Conservation (phyloP, 1,140 invertebrate species). For the Heliconius himera region DNA sequence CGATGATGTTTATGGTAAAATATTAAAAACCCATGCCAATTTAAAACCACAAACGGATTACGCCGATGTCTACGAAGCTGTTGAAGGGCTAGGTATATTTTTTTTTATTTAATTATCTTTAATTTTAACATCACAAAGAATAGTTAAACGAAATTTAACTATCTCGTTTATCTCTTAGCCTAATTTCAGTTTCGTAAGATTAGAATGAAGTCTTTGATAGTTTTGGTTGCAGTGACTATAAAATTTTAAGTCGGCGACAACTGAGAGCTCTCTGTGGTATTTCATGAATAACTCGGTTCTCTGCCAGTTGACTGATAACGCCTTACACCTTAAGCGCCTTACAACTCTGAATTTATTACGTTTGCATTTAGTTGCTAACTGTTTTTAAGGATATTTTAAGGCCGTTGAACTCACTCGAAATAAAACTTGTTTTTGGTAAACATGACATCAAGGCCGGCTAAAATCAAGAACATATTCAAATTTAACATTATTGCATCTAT, state of each 20-base stretch:
- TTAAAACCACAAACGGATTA: constrained; percentile 61
- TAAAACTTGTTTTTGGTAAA: constrained; percentile 67
- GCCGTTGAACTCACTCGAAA: constrained; percentile 69
- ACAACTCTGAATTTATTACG: constrained; percentile 10
- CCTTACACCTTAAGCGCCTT: not conserved
- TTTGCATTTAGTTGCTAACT: constrained; percentile 29
- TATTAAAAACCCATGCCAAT: constrained; percentile 63
- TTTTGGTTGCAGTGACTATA: constrained; percentile 29
- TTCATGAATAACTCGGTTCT: constrained; percentile 37
- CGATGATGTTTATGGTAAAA: constrained; percentile 74
- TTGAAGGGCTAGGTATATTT: constrained; percentile 66
- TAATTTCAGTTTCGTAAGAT: constrained; percentile 25
- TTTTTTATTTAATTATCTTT: not conserved
- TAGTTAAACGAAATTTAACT: constrained; percentile 23
- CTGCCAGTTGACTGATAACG: constrained; percentile 46
- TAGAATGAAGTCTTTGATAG: constrained; percentile 1
- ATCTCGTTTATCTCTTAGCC: constrained; percentile 23
- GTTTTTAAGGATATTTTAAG: constrained; percentile 41
- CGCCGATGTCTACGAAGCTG: constrained; percentile 70
- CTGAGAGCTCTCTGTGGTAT: constrained; percentile 30
- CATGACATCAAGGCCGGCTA: constrained; percentile 47
- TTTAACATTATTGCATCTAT: not conserved
- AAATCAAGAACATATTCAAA: not conserved
- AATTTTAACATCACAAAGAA: not conserved
- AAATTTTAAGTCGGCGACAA: constrained; percentile 33